A percentile compares a stretch with the other conserved stretches of the same genome.
These are phyloP conservation scores for Sitophilus oryzae DNA, from an alignment of 1,140 invertebrate species.

Conservation along the genomic window DNA sequence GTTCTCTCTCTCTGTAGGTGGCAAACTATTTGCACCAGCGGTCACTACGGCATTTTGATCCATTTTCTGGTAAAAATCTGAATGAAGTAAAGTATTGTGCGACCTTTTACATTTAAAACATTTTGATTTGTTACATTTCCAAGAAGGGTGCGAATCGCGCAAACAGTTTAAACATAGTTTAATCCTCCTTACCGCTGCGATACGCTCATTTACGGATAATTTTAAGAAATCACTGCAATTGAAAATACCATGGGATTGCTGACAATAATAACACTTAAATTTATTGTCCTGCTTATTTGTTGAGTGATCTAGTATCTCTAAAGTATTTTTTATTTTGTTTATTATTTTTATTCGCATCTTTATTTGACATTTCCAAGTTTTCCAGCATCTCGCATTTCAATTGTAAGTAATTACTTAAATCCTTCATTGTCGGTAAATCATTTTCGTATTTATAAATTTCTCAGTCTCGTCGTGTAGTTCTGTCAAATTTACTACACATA, in stretches of 20 bases:
- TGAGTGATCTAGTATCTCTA: not conserved
- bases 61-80: no score
- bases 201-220: not conserved
- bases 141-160: not conserved
- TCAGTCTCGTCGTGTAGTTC: conserved; percentile 25
- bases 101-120: conserved; percentile 10
- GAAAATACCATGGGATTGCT: conserved; percentile 1
- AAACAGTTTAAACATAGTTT: conserved; percentile 16
- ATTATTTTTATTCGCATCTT: no score
- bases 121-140: conserved; percentile 1
- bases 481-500: conserved; percentile 27
- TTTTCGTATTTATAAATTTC: conserved; percentile 11
- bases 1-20: no score
- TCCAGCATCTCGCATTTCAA: not conserved
- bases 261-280: conserved; percentile 11
- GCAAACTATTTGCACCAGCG: no score
- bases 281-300: not conserved
- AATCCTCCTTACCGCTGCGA: not conserved
- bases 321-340: conserved; percentile 4
- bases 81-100: conserved; percentile 19
- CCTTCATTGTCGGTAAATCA: conserved; percentile 6
- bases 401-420: conserved; percentile 11
- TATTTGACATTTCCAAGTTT: no score
- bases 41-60: no score
- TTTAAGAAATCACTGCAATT: not conserved